Conservation (phyloP, 1,140 invertebrate genomes). For the Scaptomyza pallida region DNA sequence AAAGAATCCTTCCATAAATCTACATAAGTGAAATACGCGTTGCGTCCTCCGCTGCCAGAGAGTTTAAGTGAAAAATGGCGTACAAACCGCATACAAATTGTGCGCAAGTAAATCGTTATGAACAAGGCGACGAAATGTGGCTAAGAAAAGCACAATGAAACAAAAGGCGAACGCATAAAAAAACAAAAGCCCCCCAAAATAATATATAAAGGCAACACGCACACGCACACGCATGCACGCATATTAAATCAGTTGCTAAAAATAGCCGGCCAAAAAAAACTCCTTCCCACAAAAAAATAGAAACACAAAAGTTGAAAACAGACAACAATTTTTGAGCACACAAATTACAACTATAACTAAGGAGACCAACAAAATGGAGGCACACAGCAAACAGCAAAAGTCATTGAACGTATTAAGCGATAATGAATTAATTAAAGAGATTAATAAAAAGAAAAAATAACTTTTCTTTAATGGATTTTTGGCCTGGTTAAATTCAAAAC, state of each 20-base stretch:
- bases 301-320: no score
- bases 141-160: constrained; percentile 38
- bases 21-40: constrained; percentile 64
- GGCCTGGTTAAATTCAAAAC: no score
- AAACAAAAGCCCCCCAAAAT: constrained; percentile 31
- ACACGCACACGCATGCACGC: constrained; percentile 77
- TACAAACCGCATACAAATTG: constrained; percentile 80
- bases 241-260: constrained; percentile 81
- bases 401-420: constrained; percentile 76
- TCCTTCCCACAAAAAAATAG: constrained; percentile 8
- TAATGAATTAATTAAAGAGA: constrained; percentile 80
- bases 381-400: constrained; percentile 57
- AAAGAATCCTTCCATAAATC: constrained; percentile 66
- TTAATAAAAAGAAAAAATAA: no score
- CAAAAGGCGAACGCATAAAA: constrained; percentile 17
- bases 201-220: constrained; percentile 54
- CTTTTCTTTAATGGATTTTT: no score
- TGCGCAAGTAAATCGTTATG: constrained; percentile 42
- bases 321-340: constrained; percentile 5
- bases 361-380: not conserved
- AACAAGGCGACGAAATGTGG: constrained; percentile 66
- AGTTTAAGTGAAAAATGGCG: constrained; percentile 76
- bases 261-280: constrained; percentile 41
- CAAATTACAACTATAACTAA: constrained; percentile 28
- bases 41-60: constrained; percentile 17